Conservation (phyloP, 2,888 invertebrate species). For the Leucoptera coffeella region DNA sequence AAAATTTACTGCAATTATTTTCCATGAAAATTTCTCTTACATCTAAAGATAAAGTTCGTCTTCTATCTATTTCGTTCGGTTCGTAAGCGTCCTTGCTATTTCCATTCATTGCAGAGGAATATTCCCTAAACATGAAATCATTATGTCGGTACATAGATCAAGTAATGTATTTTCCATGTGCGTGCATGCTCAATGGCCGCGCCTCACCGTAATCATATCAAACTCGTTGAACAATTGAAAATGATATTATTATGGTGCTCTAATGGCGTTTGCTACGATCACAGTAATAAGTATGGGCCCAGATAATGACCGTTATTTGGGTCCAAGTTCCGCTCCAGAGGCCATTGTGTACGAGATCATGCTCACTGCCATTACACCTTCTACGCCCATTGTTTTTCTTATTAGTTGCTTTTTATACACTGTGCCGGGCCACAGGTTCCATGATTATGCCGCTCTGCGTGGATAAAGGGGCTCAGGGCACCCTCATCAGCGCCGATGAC, state of each 20-base stretch:
- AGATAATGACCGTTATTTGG: slow-evolving; percentile 11
- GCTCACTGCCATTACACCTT: slow-evolving; percentile 1
- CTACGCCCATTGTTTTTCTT: slow-evolving; percentile 4
- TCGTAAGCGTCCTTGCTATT: slow-evolving; percentile 5
- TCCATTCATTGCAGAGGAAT: slow-evolving; percentile 7
- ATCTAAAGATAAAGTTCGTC: no score
- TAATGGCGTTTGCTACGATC: slow-evolving; percentile 10
- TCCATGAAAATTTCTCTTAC: no score
- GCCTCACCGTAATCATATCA: slow-evolving; percentile 7
- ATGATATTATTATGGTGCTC: slow-evolving; percentile 14
- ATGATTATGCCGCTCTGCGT: background rate
- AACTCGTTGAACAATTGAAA: slow-evolving; percentile 15
- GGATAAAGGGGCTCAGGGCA: no score
- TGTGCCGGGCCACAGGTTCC: background rate
- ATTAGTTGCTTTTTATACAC: no score
- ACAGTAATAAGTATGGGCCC: slow-evolving; percentile 12
- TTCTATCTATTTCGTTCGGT: slow-evolving; percentile 1
- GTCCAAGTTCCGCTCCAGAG: slow-evolving; percentile 3
- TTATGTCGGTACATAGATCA: no score
- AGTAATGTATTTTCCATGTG: no score
- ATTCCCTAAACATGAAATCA: no score
- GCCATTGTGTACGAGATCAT: slow-evolving; percentile 4
- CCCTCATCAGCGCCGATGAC: slow-evolving; percentile 32
- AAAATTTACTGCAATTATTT: no score
- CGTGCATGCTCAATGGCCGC: no score